These are phyloP conservation scores for Channa striata DNA, from an alignment of 2,797 vertebrate species.

Conservation along the genomic window DNA sequence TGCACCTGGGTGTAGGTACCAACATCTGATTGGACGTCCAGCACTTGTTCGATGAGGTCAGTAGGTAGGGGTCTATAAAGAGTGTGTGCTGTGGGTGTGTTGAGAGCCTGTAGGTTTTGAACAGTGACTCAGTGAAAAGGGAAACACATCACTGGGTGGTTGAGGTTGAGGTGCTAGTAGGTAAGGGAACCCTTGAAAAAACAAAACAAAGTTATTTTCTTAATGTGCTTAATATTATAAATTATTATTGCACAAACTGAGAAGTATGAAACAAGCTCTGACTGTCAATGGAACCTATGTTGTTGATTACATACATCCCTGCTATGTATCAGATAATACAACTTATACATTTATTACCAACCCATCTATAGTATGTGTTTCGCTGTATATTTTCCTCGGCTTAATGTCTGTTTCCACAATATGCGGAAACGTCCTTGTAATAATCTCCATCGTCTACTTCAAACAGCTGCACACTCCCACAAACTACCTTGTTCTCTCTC, in stretches of 20 bases:
- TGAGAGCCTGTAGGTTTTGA: not conserved
- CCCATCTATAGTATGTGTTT: conserved; percentile 38
- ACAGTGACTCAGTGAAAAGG: not conserved
- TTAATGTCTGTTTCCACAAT: conserved; percentile 33
- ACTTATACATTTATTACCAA: conserved; percentile 20
- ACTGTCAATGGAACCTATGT: not conserved
- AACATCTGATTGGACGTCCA: too few relatives aligned
- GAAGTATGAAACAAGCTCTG: not conserved
- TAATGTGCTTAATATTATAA: not conserved
- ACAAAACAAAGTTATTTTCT: not conserved
- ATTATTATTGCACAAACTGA: too few relatives aligned
- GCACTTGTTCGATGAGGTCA: too few relatives aligned
- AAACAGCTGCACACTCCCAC: conserved; percentile 55
- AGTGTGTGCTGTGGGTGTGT: too few relatives aligned
- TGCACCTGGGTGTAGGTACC: too few relatives aligned
- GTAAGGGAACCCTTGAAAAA: not conserved
- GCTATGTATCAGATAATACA: conserved; percentile 19
- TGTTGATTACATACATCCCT: conserved; percentile 24
- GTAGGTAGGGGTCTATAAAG: not conserved
- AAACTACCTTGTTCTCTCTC: conserved; percentile 55
- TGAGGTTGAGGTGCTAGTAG: not conserved
- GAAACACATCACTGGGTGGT: not conserved
- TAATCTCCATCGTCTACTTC: conserved; percentile 55
- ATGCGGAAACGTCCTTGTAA: conserved; percentile 56
- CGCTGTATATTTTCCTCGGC: conserved; percentile 35